Evolutionary conservation across 2,113 vertebrate species (phyloP).

Genomic region (Euleptes europaea): DNA sequence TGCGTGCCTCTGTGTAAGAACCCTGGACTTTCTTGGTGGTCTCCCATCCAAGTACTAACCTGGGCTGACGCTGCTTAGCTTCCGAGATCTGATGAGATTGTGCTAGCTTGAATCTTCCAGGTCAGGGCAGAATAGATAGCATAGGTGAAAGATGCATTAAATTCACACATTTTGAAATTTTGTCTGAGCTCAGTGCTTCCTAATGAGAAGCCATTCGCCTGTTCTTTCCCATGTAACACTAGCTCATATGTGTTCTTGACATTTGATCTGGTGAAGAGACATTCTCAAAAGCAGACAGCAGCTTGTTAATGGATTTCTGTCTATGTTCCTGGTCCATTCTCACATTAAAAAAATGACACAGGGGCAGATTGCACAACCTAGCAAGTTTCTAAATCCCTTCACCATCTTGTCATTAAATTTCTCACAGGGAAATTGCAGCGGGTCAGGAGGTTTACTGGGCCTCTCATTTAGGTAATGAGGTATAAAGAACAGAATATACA

Average conservation of each 20-base stretch:
- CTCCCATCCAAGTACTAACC: too few relatives aligned
- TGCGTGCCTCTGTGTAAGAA: too few relatives aligned
- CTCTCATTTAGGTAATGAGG: constrained; percentile 24
- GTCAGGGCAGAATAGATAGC: too few relatives aligned
- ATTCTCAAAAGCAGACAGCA: background rate
- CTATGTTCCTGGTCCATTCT: constrained; percentile 49
- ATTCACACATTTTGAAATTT: background rate
- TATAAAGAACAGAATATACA: too few relatives aligned
- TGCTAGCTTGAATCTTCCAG: too few relatives aligned
- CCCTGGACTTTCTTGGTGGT: too few relatives aligned
- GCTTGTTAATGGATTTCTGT: constrained; percentile 65
- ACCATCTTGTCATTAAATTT: constrained; percentile 29
- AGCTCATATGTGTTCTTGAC: constrained; percentile 28
- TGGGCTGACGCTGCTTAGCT: too few relatives aligned
- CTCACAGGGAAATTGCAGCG: background rate
- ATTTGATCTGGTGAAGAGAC: constrained; percentile 42
- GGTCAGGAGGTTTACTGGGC: constrained; percentile 8
- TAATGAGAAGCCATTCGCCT: background rate
- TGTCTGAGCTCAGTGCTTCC: background rate
- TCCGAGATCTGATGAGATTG: too few relatives aligned
- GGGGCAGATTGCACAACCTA: constrained; percentile 8
- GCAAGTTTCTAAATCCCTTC: constrained; percentile 37
- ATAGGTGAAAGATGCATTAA: background rate
- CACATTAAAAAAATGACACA: constrained; percentile 36
- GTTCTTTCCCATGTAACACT: background rate